phyloP scores from a whole-genome alignment of 2,797 vertebrate species.

The Zenarchopterus dispar region DNA sequence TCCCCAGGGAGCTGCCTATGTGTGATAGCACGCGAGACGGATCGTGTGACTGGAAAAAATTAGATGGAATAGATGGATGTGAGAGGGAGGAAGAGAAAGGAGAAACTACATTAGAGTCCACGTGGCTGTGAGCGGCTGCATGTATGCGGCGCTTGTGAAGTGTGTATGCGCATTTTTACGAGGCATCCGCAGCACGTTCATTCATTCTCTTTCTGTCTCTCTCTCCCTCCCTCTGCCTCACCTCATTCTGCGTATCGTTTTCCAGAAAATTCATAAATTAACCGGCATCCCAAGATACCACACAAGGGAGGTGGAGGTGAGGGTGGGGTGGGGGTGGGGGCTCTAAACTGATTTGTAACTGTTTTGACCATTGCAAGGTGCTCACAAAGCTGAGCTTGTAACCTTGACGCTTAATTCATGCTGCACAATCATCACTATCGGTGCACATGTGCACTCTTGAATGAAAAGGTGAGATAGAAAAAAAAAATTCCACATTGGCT shows the following conservation, averaged over 20 bases:
- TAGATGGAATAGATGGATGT: conserved; percentile 74
- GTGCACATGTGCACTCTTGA: conserved; percentile 35
- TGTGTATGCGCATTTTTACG: conserved; percentile 45
- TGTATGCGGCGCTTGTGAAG: conserved; percentile 15
- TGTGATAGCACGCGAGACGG: conserved; percentile 74
- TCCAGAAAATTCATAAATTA: conserved; percentile 48
- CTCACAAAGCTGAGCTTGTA: conserved; percentile 38
- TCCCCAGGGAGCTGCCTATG: conserved; percentile 83
- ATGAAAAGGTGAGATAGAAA: conserved; percentile 45
- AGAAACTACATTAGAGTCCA: conserved; percentile 51
- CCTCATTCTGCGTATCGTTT: conserved; percentile 51
- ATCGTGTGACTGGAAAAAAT: conserved; percentile 67
- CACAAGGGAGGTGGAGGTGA: conserved; percentile 13
- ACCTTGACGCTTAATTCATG: conserved; percentile 68
- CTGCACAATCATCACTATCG: conserved; percentile 49
- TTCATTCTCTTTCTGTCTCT: conserved; percentile 37
- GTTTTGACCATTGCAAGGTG: conserved; percentile 30
- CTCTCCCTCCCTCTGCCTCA: conserved; percentile 34
- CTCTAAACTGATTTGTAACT: conserved; percentile 38
- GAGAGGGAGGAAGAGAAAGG: conserved; percentile 59
- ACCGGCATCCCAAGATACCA: conserved; percentile 14
- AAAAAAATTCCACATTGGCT: conserved; percentile 53
- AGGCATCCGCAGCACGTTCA: conserved; percentile 48
- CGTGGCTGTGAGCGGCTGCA: conserved; percentile 50
- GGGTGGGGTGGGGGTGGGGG: no score